phyloP scores from a whole-genome alignment of 2,113 vertebrate genomes.

The Clinocottus analis region DNA sequence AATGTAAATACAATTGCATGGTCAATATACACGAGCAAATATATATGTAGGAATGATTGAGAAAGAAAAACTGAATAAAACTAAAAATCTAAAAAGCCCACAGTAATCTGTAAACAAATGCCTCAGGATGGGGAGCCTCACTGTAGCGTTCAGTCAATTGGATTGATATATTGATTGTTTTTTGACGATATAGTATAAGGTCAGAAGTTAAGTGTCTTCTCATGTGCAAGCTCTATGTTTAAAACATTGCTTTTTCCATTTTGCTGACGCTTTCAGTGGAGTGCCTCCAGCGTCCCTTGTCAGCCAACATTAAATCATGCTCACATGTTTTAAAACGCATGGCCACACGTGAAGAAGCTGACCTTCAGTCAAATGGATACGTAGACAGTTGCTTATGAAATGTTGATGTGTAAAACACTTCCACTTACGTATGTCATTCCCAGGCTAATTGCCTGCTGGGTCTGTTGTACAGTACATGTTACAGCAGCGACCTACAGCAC shows the following conservation, averaged over 20 bases:
- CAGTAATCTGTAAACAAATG: neutral
- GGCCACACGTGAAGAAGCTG: conserved; percentile 30
- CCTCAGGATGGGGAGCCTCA: conserved; percentile 5
- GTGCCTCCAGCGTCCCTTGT: conserved; percentile 6
- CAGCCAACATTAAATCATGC: conserved; percentile 35
- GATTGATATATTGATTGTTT: conserved; percentile 45
- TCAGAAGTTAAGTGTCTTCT: conserved; percentile 51
- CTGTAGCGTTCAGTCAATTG: neutral
- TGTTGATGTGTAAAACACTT: conserved; percentile 56
- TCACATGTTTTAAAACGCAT: conserved; percentile 14
- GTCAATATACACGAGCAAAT: neutral
- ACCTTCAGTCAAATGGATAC: conserved; percentile 43
- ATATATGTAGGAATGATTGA: neutral
- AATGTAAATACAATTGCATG: neutral
- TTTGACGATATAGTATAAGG: conserved; percentile 14
- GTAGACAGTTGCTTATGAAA: conserved; percentile 56
- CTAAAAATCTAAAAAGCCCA: neutral
- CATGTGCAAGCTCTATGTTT: conserved; percentile 18
- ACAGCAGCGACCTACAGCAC: neutral
- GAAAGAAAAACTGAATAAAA: neutral
- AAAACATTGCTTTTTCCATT: conserved; percentile 30
- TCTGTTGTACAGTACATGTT: conserved; percentile 14
- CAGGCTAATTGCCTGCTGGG: conserved; percentile 30
- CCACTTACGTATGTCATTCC: conserved; percentile 1
- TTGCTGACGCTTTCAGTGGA: conserved; percentile 20